phyloP scores from a whole-genome alignment of 2,888 invertebrate species.

The Imbricaverruca yamaguchii region DNA sequence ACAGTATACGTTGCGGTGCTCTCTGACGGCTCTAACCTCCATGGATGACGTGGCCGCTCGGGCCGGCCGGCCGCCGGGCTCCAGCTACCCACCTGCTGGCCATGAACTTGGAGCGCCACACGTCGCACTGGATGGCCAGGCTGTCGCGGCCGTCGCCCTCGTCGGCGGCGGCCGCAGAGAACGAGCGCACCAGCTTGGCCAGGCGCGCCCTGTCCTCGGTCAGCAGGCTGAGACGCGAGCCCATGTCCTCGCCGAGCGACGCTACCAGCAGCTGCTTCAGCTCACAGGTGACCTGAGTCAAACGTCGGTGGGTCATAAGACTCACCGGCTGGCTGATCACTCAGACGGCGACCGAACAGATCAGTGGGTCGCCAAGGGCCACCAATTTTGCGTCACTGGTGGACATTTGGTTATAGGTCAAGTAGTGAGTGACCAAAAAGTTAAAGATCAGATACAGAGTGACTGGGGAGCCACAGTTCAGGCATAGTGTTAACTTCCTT shows the following conservation, averaged over 20 bases:
- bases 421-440: too few relatives aligned
- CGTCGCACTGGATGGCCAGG: conserved; percentile 87
- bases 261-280: conserved; percentile 87
- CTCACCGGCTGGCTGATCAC: too few relatives aligned
- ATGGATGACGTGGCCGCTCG: neutral
- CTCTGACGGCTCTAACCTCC: neutral
- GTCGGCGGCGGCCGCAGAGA: conserved; percentile 34
- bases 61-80: neutral
- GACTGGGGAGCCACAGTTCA: too few relatives aligned
- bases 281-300: conserved; percentile 71
- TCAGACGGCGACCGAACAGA: too few relatives aligned
- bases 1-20: neutral
- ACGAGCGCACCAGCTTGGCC: conserved; percentile 48
- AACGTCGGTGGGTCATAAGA: too few relatives aligned
- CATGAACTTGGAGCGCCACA: conserved; percentile 93
- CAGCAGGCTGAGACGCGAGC: conserved; percentile 77
- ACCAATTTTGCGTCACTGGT: too few relatives aligned
- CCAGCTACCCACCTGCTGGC: conserved; percentile 64
- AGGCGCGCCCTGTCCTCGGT: conserved; percentile 87
- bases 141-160: conserved; percentile 89
- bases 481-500: too few relatives aligned
- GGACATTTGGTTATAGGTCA: too few relatives aligned
- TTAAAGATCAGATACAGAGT: too few relatives aligned
- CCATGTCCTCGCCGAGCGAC: conserved; percentile 88
- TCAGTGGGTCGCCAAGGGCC: too few relatives aligned